These are phyloP conservation scores for Macrosoma leucophasiata DNA, from an alignment of 2,888 invertebrate species.

Conservation along the genomic window DNA sequence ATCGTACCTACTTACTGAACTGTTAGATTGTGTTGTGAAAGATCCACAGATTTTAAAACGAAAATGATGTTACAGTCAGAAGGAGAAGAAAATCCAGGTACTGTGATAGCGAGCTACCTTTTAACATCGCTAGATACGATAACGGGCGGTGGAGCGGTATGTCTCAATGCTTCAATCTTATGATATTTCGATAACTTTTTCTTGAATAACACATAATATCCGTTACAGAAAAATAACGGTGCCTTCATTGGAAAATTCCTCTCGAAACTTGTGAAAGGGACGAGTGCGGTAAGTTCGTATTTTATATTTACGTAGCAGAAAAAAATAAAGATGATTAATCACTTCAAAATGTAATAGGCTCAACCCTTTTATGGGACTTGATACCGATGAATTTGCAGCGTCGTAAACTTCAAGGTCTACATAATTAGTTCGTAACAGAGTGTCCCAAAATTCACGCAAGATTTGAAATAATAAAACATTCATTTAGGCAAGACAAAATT, in stretches of 20 bases:
- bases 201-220: slow-evolving; percentile 4
- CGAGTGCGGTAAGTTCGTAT: slow-evolving; percentile 51
- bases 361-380: too few species aligned
- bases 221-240: slow-evolving; percentile 64
- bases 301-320: background rate
- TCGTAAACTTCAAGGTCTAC: too few species aligned
- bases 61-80: slow-evolving; percentile 48
- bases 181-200: too few species aligned
- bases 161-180: slow-evolving; percentile 21
- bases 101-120: slow-evolving; percentile 56
- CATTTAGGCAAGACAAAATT: too few species aligned
- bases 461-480: too few species aligned
- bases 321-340: too few species aligned
- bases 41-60: too few species aligned
- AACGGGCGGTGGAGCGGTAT: slow-evolving; percentile 68
- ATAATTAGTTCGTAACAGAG: too few species aligned
- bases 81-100: slow-evolving; percentile 63
- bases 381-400: too few species aligned
- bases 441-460: too few species aligned
- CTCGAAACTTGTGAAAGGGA: slow-evolving; percentile 58
- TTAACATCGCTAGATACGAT: slow-evolving; percentile 61
- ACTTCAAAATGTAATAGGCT: too few species aligned
- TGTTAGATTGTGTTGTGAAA: background rate
- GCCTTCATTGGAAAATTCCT: slow-evolving; percentile 62
- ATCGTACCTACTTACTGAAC: background rate